Percentiles rank a stretch among this genome's conserved stretches.
Evolutionary conservation across 2,113 vertebrate genomes (phyloP).

Genomic region (Raphicerus campestris): DNA sequence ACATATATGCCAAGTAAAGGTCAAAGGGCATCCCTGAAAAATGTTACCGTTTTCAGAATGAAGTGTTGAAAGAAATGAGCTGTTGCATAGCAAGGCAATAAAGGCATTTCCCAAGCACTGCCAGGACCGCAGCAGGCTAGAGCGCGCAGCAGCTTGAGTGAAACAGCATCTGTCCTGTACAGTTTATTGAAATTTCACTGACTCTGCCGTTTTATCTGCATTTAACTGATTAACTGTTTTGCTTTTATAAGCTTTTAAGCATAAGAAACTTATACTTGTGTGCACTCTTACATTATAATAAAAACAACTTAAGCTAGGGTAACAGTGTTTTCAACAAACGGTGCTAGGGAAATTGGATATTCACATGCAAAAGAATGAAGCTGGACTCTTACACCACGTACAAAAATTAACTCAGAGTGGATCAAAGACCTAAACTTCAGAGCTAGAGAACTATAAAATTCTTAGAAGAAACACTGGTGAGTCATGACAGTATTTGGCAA

Average conservation of each 20-base stretch:
- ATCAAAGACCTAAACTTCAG: background rate
- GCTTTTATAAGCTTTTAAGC: background rate
- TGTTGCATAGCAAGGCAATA: background rate
- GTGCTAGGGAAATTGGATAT: background rate
- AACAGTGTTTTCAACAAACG: background rate
- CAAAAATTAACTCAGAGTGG: background rate
- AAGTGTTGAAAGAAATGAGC: background rate
- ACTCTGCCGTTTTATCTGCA: background rate
- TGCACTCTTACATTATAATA: background rate
- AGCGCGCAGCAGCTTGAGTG: background rate
- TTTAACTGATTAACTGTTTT: background rate
- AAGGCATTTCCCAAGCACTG: background rate
- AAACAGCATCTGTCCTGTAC: background rate
- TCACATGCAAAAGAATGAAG: background rate
- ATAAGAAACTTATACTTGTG: background rate
- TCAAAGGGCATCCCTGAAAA: background rate
- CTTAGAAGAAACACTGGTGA: background rate
- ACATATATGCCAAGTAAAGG: background rate
- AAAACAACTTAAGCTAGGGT: background rate
- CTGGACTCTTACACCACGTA: background rate
- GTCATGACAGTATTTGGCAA: background rate
- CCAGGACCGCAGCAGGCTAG: background rate
- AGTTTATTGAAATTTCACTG: background rate
- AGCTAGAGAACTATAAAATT: background rate
- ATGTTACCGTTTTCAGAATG: background rate